Evolutionary conservation across 2,113 vertebrate species (phyloP).

Genomic region (Etheostoma cragini): DNA sequence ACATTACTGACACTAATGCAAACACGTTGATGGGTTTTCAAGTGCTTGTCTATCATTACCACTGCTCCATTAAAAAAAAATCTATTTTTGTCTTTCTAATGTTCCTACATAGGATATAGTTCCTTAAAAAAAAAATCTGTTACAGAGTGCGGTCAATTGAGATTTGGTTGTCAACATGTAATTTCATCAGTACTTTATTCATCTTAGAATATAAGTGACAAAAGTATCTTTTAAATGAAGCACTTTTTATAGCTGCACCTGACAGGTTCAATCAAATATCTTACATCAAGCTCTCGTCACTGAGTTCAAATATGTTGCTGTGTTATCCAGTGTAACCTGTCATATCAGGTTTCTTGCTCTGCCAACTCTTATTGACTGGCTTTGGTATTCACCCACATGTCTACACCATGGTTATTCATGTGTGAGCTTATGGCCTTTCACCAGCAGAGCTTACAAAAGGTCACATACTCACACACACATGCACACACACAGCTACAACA

Average conservation of each 20-base stretch:
- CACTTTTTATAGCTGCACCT: conserved; percentile 18
- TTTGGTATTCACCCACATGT: conserved; percentile 62
- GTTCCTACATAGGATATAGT: neutral
- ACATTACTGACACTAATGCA: conserved; percentile 25
- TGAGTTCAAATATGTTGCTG: conserved; percentile 4
- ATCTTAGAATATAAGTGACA: neutral
- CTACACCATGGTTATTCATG: conserved; percentile 73
- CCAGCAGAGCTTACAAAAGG: conserved; percentile 64
- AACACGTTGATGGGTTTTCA: neutral
- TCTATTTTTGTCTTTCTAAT: conserved; percentile 23
- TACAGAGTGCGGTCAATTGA: neutral
- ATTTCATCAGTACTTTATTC: neutral
- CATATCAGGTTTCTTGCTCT: conserved; percentile 60
- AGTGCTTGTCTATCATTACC: conserved; percentile 5
- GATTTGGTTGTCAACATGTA: neutral
- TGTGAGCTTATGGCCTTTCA: conserved; percentile 72
- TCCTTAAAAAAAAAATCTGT: neutral
- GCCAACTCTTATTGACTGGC: conserved; percentile 52
- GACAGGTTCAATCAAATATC: conserved; percentile 29
- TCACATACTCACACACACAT: conserved; percentile 44
- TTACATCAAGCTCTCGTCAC: conserved; percentile 5
- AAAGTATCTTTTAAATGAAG: neutral
- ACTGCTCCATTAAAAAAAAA: conserved; percentile 9
- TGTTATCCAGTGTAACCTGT: conserved; percentile 41
- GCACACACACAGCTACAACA: conserved; percentile 21